Evolutionary conservation across 92 coral and sea anemone species (phyloP).

Genomic region (Zoanthus sociatus): DNA sequence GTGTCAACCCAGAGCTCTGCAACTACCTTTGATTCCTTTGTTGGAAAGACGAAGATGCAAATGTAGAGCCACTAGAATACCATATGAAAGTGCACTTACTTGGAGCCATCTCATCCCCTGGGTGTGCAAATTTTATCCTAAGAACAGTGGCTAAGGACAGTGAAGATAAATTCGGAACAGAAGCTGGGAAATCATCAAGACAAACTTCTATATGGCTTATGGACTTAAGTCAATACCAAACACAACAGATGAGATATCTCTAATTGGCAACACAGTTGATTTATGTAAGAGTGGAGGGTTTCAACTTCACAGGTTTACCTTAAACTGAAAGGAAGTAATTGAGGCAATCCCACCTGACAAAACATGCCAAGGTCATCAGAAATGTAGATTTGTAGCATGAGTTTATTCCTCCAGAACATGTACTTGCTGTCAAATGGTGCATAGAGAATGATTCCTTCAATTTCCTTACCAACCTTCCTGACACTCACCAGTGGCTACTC

Average conservation of each 20-base stretch:
- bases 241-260: neutral
- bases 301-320: neutral
- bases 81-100: neutral
- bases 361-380: neutral
- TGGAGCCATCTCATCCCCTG: neutral
- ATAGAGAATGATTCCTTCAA: neutral
- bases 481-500: neutral
- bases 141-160: neutral
- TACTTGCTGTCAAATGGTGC: neutral
- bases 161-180: neutral
- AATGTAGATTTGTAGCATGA: neutral
- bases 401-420: neutral
- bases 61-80: neutral
- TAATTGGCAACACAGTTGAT: neutral
- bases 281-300: neutral
- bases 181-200: neutral
- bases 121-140: neutral
- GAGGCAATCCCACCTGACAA: neutral
- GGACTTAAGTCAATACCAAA: neutral
- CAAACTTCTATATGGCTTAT: neutral
- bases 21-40: neutral
- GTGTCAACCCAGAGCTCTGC: neutral
- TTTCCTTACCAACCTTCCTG: neutral
- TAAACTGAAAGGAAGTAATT: neutral
- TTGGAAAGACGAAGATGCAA: neutral